Conservation (phyloP, 2,113 vertebrate species). For the Oceanodroma tethys region DNA sequence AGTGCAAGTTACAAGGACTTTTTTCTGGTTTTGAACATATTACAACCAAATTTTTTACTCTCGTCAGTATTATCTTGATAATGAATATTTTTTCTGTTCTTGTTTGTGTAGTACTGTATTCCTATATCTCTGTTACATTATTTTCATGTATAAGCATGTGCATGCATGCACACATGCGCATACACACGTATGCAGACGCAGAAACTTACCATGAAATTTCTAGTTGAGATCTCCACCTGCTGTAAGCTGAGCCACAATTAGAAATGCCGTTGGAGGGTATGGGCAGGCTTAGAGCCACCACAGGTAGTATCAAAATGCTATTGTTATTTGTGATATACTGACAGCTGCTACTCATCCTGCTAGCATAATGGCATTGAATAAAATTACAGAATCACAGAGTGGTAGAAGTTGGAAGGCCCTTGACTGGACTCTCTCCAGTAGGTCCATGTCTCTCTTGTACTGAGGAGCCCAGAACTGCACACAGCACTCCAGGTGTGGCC, state of each 20-base stretch:
- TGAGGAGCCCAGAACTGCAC: background rate
- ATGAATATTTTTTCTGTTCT: background rate
- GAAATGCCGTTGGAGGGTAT: background rate
- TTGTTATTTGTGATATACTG: background rate
- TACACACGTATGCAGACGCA: background rate
- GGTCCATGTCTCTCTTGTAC: background rate
- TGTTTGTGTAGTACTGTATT: background rate
- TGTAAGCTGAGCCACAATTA: background rate
- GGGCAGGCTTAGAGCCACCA: background rate
- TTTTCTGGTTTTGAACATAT: background rate
- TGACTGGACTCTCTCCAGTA: background rate
- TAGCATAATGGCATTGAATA: background rate
- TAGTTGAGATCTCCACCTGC: background rate
- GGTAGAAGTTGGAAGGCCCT: background rate
- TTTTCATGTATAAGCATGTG: background rate
- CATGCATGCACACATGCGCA: rapidly evolving
- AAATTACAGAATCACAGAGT: background rate
- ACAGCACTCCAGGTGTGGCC: background rate
- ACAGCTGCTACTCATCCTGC: background rate
- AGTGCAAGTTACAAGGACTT: background rate
- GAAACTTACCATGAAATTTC: background rate
- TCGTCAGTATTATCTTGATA: background rate
- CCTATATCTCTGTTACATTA: background rate
- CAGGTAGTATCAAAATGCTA: background rate
- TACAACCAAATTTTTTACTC: background rate